Base-by-base conservation (phyloP, 1,140 invertebrate genomes). In the Rhyacophila brunnea region DNA sequence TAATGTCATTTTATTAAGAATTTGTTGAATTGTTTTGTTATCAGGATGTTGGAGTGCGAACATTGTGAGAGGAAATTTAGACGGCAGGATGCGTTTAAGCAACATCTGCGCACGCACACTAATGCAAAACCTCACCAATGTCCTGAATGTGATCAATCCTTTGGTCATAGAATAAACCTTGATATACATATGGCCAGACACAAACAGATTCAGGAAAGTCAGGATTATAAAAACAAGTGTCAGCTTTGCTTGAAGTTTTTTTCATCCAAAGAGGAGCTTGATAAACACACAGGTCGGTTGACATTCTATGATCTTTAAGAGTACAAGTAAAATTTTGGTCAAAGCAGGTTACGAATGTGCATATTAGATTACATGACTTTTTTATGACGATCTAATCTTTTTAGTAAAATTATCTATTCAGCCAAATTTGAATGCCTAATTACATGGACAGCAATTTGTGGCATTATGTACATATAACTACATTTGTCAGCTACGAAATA, bases 161-260 rank as follows among this genome's bases (percentile, higher is more conserved):
- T 57, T 49, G 36, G 32, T 7, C 54, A 57, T 23, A 17, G 35
- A 9, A 57, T 57, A 6, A 57, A 57, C 32, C 14, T 48, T n/a
- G 54, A 57, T 13, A 57, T 57, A n/a, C 54, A 57, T 14, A 42
- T 49, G 34, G 9, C 32, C 5, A 48, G 54, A 18, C 54, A 57
- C 23, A 44, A 48, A 42, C 7, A 36, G 10, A 17, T 18, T 3
- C 7, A 19, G 19, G 35, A 49, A 7, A 36, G 13, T 38, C 34
- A n/a, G 13, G 5, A 20, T 14, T 18, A 57, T 15, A 11, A 28
- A 7, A 10, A 35, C 13, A 57, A 42, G 20, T 57, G 54, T 34
- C n/a, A 38, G 4, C 38, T 42, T 13, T 57, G 54, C 15, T 19
- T 48, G 11, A 49, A 57, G 23, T 4, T 17, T 11, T 57, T 57